These are phyloP conservation scores for Scomberomorus guttatus DNA, from an alignment of 2,797 vertebrate genomes.

Conservation along the genomic window DNA sequence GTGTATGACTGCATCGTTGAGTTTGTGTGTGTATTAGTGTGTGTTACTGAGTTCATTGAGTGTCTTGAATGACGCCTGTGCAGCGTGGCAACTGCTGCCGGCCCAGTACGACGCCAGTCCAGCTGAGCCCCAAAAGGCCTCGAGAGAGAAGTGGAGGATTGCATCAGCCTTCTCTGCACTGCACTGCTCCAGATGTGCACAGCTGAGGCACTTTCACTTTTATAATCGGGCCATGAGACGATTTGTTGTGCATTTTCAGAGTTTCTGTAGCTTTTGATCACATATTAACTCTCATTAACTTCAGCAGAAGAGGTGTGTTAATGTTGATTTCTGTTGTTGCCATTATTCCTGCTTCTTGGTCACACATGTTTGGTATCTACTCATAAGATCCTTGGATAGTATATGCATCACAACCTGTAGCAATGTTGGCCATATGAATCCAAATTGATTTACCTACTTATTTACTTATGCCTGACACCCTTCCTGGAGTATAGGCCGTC, in stretches of 20 bases:
- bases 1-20: constrained; percentile 1
- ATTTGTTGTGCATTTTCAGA: constrained; percentile 40
- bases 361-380: background rate
- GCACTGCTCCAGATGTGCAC: constrained; percentile 66
- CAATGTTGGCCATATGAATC: background rate
- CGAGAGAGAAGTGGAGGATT: constrained; percentile 63
- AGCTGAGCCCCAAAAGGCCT: constrained; percentile 58
- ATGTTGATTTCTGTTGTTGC: background rate
- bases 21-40: background rate
- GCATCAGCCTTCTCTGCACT: constrained; percentile 71
- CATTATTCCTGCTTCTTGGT: background rate
- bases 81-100: constrained; percentile 56
- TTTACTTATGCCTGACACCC: too few relatives aligned
- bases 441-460: too few relatives aligned
- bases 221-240: background rate
- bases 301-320: too few relatives aligned
- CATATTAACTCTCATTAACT: background rate
- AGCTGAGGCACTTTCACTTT: constrained; percentile 58
- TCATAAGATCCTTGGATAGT: background rate
- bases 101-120: constrained; percentile 35
- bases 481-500: too few relatives aligned
- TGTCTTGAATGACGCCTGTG: constrained; percentile 42
- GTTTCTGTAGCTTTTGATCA: constrained; percentile 26
- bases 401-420: background rate
- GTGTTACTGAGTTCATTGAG: constrained; percentile 33